phyloP scores from a whole-genome alignment of 2,797 vertebrate species.

The Amblyraja radiata region DNA sequence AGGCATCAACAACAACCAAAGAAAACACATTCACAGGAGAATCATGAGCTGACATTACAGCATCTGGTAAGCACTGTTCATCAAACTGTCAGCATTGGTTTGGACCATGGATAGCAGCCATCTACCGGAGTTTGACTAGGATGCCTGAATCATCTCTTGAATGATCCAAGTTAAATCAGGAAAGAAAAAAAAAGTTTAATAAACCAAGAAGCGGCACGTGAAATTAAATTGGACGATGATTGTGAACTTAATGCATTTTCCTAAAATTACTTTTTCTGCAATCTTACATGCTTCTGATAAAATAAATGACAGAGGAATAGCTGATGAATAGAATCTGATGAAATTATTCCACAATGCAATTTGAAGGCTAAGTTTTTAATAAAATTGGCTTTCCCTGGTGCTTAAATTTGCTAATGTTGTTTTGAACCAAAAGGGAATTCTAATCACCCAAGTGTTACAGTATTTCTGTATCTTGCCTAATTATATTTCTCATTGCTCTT shows the following conservation, averaged over 20 bases:
- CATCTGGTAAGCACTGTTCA: neutral
- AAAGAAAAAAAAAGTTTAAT: neutral
- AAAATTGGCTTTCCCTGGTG: neutral
- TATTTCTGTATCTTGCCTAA: conserved; percentile 29
- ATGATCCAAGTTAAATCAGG: neutral
- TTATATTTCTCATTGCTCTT: conserved; percentile 24
- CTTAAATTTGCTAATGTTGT: conserved; percentile 25
- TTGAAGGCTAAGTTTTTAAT: conserved; percentile 27
- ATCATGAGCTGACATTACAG: neutral
- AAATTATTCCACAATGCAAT: conserved; percentile 18
- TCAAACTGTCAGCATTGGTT: neutral
- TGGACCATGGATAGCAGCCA: neutral
- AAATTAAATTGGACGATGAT: conserved; percentile 14
- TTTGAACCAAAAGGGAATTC: conserved; percentile 29
- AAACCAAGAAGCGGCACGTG: neutral
- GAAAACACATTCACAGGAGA: neutral
- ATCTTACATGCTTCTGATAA: neutral
- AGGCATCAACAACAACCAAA: no score
- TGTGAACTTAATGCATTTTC: neutral
- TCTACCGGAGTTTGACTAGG: neutral
- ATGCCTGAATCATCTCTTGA: neutral
- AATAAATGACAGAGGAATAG: conserved; percentile 4
- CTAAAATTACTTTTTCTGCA: neutral
- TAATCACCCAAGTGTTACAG: conserved; percentile 10
- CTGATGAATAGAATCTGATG: neutral